Base-by-base conservation (phyloP, 2,888 invertebrate genomes). In the Diadromus collaris region DNA sequence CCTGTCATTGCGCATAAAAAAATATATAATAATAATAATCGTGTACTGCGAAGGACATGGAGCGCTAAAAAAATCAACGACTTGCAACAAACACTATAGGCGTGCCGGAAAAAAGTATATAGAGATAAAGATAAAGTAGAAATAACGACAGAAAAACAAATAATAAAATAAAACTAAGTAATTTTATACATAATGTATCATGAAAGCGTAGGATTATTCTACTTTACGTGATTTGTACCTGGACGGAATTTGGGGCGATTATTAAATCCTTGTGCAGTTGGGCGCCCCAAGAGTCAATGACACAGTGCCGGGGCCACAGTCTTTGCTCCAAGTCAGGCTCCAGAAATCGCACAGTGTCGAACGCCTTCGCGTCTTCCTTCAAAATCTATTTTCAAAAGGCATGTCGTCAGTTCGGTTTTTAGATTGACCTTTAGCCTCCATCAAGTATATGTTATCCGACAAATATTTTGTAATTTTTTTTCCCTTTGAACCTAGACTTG, bases 221-320 rank as follows among this genome's bases (percentile, higher is more conserved):
- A n/a, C n/a, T n/a, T n/a, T 7, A n/a, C 7, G 27, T 10, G 27
- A 27, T 29, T 5, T 16, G 27, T 84, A 89, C 89, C 84, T 96
- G 95, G 70, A 95, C 93, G 1, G 95, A 95, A 82, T 93, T 93
- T n/a, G 96, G 95, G 64, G 94, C 92, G 76, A 96, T 95, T 92
- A 95, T 96, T 1, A 99, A 92, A 87, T 97, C 96, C 87, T 95
- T 94, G 89, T 98, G 97, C 46, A 98, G 92, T 89, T 98, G 95
- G 0, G 98, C 95, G 5, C 99, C 99, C 97, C 97, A 97, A 0
- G 97, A 95, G 85, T 96, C 95, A 91, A 97, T 97, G 7, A 99
- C 97, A 91, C 98, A 99, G 91, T 99, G 99, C 0, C 95, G 93
- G 21, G 99, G 99, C 98, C 98, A 99, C 70, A 99, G 92, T 32